These are phyloP conservation scores for Silurus glanis DNA, from an alignment of 2,113 vertebrate species.

Conservation along the genomic window DNA sequence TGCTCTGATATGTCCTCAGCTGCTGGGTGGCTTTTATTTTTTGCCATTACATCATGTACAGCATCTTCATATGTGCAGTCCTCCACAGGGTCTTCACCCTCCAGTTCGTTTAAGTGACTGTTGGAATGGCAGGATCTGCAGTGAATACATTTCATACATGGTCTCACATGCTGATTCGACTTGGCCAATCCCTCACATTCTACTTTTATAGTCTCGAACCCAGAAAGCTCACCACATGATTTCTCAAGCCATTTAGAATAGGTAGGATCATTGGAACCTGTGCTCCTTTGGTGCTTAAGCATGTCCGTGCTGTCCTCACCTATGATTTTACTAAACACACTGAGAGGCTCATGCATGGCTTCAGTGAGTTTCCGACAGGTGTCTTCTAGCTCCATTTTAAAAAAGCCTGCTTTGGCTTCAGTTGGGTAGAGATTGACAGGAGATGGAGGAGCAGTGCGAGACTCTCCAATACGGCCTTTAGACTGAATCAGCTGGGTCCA, in stretches of 20 bases:
- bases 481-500: slow-evolving; percentile 79
- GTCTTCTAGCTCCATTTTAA: slow-evolving; percentile 84
- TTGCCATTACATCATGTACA: slow-evolving; percentile 69
- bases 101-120: slow-evolving; percentile 51
- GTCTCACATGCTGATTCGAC: slow-evolving; percentile 64
- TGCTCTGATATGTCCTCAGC: not conserved
- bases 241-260: slow-evolving; percentile 54
- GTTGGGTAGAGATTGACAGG: slow-evolving; percentile 73
- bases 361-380: slow-evolving; percentile 74
- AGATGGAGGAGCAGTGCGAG: slow-evolving; percentile 80
- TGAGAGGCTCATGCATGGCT: slow-evolving; percentile 78
- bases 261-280: slow-evolving; percentile 53
- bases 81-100: slow-evolving; percentile 63
- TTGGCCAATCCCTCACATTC: slow-evolving; percentile 58
- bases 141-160: slow-evolving; percentile 22
- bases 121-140: slow-evolving; percentile 52
- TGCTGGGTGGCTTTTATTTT: slow-evolving; percentile 16
- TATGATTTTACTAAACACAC: slow-evolving; percentile 83
- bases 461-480: slow-evolving; percentile 72
- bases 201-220: slow-evolving; percentile 48
- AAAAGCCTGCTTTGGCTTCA: slow-evolving; percentile 75
- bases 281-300: slow-evolving; percentile 63
- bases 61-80: slow-evolving; percentile 72
- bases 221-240: slow-evolving; percentile 45
- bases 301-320: slow-evolving; percentile 75